Percentiles rank a stretch among this genome's conserved stretches.
phyloP scores from a whole-genome alignment of 2,113 vertebrate genomes.

The Axis porcinus region DNA sequence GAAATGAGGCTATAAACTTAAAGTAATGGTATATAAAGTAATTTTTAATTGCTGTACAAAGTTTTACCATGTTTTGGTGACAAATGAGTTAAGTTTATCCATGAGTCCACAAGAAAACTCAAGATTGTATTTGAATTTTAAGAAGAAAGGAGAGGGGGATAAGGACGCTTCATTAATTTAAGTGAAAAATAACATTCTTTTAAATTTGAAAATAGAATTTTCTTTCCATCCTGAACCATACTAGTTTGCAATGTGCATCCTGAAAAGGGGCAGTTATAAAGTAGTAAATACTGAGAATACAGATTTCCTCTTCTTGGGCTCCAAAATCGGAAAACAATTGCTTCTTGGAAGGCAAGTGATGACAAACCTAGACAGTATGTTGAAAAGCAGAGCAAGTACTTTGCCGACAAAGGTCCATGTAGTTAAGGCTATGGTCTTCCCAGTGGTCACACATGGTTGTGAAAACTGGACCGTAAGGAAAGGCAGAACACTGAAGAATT shows the following conservation, averaged over 20 bases:
- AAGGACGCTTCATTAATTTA: not conserved
- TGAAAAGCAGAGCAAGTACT: not conserved
- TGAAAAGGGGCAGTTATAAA: not conserved
- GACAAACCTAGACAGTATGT: not conserved
- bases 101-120: conserved; percentile 1
- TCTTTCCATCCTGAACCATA: not conserved
- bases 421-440: not conserved
- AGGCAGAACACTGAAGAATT: not conserved
- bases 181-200: not conserved
- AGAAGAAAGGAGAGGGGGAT: not conserved
- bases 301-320: not conserved
- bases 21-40: conserved; percentile 30
- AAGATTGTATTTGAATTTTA: conserved; percentile 22
- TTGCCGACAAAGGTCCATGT: not conserved
- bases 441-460: not conserved
- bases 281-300: not conserved
- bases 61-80: not conserved
- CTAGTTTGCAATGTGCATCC: not conserved
- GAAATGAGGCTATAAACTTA: conserved; percentile 20
- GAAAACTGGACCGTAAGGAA: not conserved
- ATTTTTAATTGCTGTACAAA: conserved; percentile 43
- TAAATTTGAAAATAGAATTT: not conserved
- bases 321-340: not conserved
- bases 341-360: not conserved
- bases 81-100: not conserved